Conservation (phyloP, 2,888 invertebrate genomes). For the Drosophila silvestris region DNA sequence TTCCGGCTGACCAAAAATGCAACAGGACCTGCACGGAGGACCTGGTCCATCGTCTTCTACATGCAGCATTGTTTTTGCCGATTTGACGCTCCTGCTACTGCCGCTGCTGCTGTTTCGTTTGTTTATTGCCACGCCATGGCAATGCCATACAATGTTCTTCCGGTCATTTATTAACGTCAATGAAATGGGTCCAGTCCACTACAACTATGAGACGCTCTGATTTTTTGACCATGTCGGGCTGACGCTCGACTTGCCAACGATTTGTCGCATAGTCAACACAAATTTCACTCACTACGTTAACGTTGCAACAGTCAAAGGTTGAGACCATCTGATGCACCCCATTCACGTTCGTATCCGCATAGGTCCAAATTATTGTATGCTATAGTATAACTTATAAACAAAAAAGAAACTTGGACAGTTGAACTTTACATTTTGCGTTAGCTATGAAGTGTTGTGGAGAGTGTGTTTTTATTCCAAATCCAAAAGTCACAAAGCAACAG, state of each 20-base stretch:
- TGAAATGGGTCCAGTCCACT: slow-evolving; percentile 63
- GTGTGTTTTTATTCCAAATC: slow-evolving; percentile 17
- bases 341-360: slow-evolving; percentile 41
- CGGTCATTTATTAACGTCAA: slow-evolving; percentile 81
- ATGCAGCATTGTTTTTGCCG: slow-evolving; percentile 48
- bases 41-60: slow-evolving; percentile 50
- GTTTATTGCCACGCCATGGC: slow-evolving; percentile 76
- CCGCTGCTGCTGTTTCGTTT: slow-evolving; percentile 56
- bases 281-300: slow-evolving; percentile 52
- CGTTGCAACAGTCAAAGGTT: slow-evolving; percentile 50
- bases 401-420: background rate
- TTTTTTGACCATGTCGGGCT: slow-evolving; percentile 45
- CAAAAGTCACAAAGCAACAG: background rate
- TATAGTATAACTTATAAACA: slow-evolving; percentile 32
- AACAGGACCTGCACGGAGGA: slow-evolving; percentile 65
- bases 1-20: slow-evolving; percentile 77
- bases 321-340: slow-evolving; percentile 38
- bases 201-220: slow-evolving; percentile 47
- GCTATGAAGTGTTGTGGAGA: slow-evolving; percentile 24
- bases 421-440: slow-evolving; percentile 1
- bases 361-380: slow-evolving; percentile 49
- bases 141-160: slow-evolving; percentile 79
- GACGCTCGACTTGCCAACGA: slow-evolving; percentile 71
- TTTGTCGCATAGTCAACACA: slow-evolving; percentile 78
- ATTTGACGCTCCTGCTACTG: slow-evolving; percentile 41